Evolutionary conservation across 2,113 vertebrate genomes (phyloP).

Genomic region (Quiscalus mexicanus): DNA sequence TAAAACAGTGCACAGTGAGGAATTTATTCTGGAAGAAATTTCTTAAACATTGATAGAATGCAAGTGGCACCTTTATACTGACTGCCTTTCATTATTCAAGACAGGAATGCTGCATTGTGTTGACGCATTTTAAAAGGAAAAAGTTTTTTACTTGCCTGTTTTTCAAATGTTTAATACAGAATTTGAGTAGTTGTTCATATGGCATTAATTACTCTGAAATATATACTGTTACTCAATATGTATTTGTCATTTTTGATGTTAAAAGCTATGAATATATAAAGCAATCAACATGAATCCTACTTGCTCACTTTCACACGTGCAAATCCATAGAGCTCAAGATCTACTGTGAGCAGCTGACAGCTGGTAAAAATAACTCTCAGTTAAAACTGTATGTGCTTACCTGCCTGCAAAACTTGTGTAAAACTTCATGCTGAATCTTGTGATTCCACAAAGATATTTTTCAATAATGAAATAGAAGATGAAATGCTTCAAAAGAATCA

Average conservation of each 20-base stretch:
- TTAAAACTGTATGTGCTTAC: background rate
- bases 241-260: background rate
- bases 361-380: background rate
- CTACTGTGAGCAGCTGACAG: background rate
- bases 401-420: background rate
- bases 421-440: background rate
- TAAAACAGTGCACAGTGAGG: background rate
- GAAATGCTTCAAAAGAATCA: background rate
- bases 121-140: background rate
- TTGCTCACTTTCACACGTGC: background rate
- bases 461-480: background rate
- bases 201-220: background rate
- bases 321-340: background rate
- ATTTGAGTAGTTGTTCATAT: background rate
- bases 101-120: background rate
- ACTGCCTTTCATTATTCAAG: background rate
- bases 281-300: background rate
- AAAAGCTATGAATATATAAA: background rate
- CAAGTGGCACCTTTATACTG: background rate
- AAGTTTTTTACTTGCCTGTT: rapidly evolving
- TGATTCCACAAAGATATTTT: background rate
- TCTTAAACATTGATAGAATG: background rate
- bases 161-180: background rate
- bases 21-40: background rate
- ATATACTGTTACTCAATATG: background rate